Evolutionary conservation across 2,797 vertebrate genomes (phyloP).

Genomic region (Stomatorhinus walkeri): DNA sequence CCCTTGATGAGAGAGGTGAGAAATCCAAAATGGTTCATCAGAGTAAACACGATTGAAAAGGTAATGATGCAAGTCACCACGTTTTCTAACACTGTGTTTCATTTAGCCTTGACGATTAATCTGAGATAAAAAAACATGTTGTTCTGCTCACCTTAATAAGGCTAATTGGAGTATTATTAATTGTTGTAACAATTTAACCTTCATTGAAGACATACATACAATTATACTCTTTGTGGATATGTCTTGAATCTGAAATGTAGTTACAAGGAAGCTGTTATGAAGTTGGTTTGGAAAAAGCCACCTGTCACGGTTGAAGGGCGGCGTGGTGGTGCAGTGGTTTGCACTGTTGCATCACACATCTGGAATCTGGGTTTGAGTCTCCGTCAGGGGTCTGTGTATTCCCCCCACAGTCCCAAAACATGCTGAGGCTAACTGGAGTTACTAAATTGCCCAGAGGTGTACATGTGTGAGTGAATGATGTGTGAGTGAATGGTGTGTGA

Average conservation of each 20-base stretch:
- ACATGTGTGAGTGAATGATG: too few relatives aligned
- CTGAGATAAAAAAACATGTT: neutral
- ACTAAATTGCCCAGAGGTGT: neutral
- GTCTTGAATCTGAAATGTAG: neutral
- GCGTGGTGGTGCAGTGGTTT: neutral
- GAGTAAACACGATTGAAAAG: neutral
- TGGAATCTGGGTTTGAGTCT: neutral
- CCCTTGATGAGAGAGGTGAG: neutral
- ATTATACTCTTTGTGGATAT: neutral
- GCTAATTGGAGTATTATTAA: neutral
- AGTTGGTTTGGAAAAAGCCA: neutral
- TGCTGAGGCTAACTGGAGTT: neutral
- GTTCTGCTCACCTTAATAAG: slow-evolving; percentile 5
- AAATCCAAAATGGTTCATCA: neutral
- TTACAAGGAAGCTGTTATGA: neutral
- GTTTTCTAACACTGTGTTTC: neutral
- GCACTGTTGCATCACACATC: neutral
- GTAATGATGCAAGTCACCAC: neutral
- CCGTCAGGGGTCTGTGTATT: neutral
- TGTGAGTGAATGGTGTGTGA: neutral
- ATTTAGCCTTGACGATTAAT: neutral
- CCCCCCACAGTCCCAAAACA: neutral
- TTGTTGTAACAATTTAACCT: neutral
- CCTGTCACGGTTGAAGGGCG: neutral
- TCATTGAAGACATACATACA: neutral